Conservation (phyloP, 2,797 vertebrate species). For the Onychomys torridus region DNA sequence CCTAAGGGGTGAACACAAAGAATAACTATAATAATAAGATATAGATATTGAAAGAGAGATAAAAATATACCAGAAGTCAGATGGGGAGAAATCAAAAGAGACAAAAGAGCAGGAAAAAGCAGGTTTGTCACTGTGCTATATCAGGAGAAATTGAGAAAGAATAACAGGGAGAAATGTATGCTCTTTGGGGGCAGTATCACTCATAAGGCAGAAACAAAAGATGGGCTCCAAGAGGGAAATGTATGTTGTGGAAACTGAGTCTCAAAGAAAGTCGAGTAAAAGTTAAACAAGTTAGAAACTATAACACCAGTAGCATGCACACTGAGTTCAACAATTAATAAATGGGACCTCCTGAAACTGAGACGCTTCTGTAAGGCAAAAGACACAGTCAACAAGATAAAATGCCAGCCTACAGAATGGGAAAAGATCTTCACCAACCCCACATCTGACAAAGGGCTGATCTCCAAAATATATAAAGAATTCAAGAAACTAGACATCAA, state of each 20-base stretch:
- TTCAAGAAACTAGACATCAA: no score
- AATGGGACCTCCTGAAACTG: no score
- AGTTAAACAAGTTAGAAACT: no score
- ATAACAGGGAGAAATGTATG: background rate
- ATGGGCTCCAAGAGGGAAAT: background rate
- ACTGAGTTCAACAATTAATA: no score
- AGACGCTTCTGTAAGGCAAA: no score
- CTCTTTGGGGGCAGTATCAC: background rate
- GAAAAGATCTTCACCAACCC: no score
- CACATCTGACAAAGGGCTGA: no score
- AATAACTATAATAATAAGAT: background rate
- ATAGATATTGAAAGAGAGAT: background rate
- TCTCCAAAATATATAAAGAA: no score
- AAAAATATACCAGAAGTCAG: background rate
- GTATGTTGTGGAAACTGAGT: background rate
- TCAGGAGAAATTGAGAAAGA: background rate
- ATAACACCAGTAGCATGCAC: no score
- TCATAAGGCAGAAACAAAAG: background rate
- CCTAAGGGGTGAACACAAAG: background rate
- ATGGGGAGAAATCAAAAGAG: background rate
- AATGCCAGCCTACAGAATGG: no score
- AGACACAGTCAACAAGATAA: no score
- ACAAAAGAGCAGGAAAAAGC: background rate
- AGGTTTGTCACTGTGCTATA: accelerated
- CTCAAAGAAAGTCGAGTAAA: background rate